Evolutionary conservation across 2,888 invertebrate species (phyloP).

Genomic region (Metallyticus violacea): DNA sequence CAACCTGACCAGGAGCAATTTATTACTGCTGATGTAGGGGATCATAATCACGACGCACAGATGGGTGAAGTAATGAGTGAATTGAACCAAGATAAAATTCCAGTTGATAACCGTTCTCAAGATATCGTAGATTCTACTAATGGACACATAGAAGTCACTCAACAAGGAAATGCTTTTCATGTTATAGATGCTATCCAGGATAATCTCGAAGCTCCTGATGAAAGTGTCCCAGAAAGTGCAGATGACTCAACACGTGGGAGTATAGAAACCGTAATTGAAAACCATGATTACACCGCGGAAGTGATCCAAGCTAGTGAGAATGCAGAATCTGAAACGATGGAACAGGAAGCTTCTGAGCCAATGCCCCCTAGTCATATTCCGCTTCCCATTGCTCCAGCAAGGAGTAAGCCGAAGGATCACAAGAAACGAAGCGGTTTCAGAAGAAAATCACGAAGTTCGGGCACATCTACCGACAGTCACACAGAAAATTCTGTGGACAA

Average conservation of each 20-base stretch:
- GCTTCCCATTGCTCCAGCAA: constrained; percentile 25
- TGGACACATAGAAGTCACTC: too few species aligned
- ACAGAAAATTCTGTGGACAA: constrained; percentile 31
- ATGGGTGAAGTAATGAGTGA: too few species aligned
- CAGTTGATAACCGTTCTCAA: neutral
- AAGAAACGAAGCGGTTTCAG: constrained; percentile 3
- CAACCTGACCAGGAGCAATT: neutral
- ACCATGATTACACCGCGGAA: neutral
- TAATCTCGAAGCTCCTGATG: neutral
- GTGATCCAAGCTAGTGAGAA: neutral
- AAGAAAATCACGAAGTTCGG: neutral
- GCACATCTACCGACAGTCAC: neutral
- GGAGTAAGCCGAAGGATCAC: constrained; percentile 16
- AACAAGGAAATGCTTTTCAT: neutral
- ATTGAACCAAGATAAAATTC: neutral
- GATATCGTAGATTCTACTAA: too few species aligned
- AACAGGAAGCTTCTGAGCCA: neutral
- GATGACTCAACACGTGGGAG: neutral
- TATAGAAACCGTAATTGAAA: neutral
- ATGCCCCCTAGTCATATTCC: constrained; percentile 27
- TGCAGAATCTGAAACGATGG: neutral
- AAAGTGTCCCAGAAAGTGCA: neutral
- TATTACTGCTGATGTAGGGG: neutral
- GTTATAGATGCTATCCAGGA: too few species aligned
- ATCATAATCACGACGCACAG: neutral